A percentile compares a stretch with the other conserved stretches of the same genome.
Conservation (phyloP, 2,797 vertebrate genomes). For the Carapus acus region DNA sequence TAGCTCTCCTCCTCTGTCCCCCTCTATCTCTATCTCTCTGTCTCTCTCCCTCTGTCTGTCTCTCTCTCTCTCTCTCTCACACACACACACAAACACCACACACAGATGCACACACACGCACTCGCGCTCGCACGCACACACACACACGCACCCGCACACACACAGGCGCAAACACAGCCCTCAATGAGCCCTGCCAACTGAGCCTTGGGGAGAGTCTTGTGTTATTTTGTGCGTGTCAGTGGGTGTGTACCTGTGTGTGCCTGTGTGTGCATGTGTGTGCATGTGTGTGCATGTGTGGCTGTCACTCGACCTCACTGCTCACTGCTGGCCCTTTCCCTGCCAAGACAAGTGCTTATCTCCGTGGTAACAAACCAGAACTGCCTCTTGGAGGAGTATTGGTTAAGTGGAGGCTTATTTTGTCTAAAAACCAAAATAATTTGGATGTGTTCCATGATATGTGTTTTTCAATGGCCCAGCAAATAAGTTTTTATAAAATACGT, state of each 20-base stretch:
- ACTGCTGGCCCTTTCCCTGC: conserved; percentile 72
- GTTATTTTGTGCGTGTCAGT: too few species aligned
- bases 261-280: conserved; percentile 21
- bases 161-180: background rate
- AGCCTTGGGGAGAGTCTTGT: conserved; percentile 57
- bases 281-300: conserved; percentile 49
- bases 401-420: conserved; percentile 47
- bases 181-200: conserved; percentile 66
- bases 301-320: conserved; percentile 76
- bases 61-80: too few species aligned
- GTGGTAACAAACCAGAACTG: conserved; percentile 60
- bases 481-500: too few species aligned
- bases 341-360: conserved; percentile 65
- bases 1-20: too few species aligned
- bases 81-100: too few species aligned
- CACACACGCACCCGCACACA: conserved; percentile 20
- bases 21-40: too few species aligned
- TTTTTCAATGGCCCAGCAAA: too few species aligned
- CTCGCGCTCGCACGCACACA: conserved; percentile 23
- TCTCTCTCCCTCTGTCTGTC: too few species aligned
- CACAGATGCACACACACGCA: conserved; percentile 39
- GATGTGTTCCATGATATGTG: conserved; percentile 35
- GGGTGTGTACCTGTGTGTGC: conserved; percentile 16
- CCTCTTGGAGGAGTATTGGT: conserved; percentile 49
- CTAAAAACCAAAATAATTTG: conserved; percentile 49